Conservation (phyloP, 2,113 vertebrate genomes). For the Pristiophorus japonicus region DNA sequence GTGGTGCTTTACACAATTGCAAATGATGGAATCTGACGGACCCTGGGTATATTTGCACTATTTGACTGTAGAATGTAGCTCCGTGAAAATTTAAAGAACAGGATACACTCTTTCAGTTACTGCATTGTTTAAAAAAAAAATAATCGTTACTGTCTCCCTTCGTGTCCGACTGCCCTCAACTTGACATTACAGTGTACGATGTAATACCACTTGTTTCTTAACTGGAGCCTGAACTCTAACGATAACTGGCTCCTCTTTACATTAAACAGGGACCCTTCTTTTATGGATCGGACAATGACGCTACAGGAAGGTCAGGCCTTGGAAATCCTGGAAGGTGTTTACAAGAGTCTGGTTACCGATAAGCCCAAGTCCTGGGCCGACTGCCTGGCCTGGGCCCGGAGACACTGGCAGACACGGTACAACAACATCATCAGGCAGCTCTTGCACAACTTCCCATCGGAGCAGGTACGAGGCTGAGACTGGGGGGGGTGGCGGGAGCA, state of each 20-base stretch:
- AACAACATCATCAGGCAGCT: conserved; percentile 60
- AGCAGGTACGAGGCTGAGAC: conserved; percentile 50
- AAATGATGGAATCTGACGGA: background rate
- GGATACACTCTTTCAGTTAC: background rate
- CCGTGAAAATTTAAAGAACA: background rate
- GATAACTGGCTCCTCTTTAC: background rate
- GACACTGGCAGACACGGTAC: conserved; percentile 63
- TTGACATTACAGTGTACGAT: background rate
- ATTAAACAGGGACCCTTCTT: conserved; percentile 54
- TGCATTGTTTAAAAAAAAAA: background rate
- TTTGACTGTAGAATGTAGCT: background rate
- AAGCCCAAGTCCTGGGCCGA: conserved; percentile 56
- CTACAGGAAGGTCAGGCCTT: conserved; percentile 47
- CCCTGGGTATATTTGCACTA: background rate
- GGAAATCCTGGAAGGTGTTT: conserved; percentile 55
- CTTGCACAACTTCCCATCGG: conserved; percentile 57
- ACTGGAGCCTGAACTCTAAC: background rate
- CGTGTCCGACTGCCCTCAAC: background rate
- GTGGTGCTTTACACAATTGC: background rate
- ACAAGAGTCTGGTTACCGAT: conserved; percentile 49
- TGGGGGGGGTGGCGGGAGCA: fast-evolving
- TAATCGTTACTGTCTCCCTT: background rate
- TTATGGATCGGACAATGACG: conserved; percentile 49
- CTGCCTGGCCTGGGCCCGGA: conserved; percentile 65
- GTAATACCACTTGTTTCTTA: background rate